Evolutionary conservation across 1,140 invertebrate genomes (phyloP), one percentile per base, ranked within the genome.

Genomic region (Hycleus cichorii): DNA sequence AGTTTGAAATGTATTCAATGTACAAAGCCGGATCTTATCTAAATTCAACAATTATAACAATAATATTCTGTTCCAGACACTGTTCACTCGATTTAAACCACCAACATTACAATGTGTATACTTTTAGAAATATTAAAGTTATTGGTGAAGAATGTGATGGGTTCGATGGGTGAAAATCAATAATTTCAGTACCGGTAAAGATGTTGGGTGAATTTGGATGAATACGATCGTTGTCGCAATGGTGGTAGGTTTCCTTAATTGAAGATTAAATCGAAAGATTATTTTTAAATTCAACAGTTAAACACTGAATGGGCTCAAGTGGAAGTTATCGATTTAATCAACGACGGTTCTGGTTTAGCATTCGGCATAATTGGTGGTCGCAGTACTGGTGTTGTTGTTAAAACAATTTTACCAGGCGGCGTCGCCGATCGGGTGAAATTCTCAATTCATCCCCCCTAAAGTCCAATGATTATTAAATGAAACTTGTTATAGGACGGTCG

Each of bases 281-380:
- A 4, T 32, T 7, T 32, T 65, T 68, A 78, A 60, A 80, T 18
- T 18, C 18, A 18, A 18, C 18, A 91, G 88, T 81, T 92, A 73
- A 90, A 87, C 75, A 91, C 89, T 64, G 90, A 92, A 76, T 93
- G 89, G 89, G 89, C 88, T 45, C 89, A 93, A 78, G 86, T 93
- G 68, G 90, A 93, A 80, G 86, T 88, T 60, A 89, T 93, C 68
- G 89, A 92, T 73, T 78, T 93, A 54, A 80, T 89, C 49, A 92
- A 92, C 73, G 90, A 93, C 77, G 89, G 89, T 7, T 84, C 86
- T 39, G 90, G 90, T 5, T 81, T 93, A 53, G 92, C 91, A 12
- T 95, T 95, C 74, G 92, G 91, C 32, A 95, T 95, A 69, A 91
- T 94, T 62, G 92, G 91, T 18, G 91, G 91, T 9, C 79, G 89